Conservation (phyloP, 2,113 vertebrate species). For the Aythya baeri region DNA sequence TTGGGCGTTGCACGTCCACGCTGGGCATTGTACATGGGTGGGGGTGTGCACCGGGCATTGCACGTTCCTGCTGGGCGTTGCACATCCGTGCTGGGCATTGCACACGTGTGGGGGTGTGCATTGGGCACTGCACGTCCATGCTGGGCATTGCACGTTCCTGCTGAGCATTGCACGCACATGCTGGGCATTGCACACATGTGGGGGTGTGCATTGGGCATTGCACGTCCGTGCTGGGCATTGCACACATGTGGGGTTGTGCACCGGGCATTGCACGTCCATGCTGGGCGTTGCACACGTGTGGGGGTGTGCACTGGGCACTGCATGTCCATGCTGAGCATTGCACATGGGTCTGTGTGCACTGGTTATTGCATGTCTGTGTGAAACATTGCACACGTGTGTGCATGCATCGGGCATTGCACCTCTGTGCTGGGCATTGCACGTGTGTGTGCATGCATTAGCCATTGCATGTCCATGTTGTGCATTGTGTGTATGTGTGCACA, state of each 20-base stretch:
- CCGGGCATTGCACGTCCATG: background rate
- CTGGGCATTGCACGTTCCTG: background rate
- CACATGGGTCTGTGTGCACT: too few relatives aligned
- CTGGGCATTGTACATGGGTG: background rate
- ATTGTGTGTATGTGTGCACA: too few relatives aligned
- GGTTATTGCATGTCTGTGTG: too few relatives aligned
- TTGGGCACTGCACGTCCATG: background rate
- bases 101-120: background rate
- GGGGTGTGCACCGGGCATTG: too few relatives aligned
- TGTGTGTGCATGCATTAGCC: too few relatives aligned
- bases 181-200: background rate
- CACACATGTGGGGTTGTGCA: background rate
- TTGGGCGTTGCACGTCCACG: background rate
- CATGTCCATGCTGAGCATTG: background rate
- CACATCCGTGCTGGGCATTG: background rate
- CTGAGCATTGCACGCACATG: too few relatives aligned
- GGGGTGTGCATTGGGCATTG: background rate
- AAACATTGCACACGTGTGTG: background rate
- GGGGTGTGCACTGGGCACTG: background rate
- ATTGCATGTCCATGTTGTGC: too few relatives aligned
- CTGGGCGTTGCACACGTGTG: background rate
- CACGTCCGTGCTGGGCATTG: background rate
- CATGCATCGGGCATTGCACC: accelerated
- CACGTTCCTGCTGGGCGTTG: background rate
- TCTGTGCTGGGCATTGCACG: accelerated